Evolutionary conservation across 2,797 vertebrate genomes (phyloP), one percentile per base, ranked within the genome.

Genomic region (Myiothlypis coronata): DNA sequence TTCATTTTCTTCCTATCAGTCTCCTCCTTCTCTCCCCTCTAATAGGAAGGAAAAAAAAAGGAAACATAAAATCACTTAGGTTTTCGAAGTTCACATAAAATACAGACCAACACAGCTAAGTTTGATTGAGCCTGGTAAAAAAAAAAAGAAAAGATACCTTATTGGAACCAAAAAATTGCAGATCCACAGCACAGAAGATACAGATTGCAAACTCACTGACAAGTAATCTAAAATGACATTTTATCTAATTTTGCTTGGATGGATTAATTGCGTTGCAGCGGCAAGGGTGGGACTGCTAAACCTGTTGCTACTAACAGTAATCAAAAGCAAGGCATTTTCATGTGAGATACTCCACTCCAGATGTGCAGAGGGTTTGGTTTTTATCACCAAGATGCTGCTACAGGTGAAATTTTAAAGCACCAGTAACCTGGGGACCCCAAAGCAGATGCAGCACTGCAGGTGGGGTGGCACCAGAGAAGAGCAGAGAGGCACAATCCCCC

Each of bases 1-100:
- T 97, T 98, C 11, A 50, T 96, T 96, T 98, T 99, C 98, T 99
- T 99, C 93, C 90, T 98, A 34, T 98, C 97, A 63, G 77, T 88
- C 68, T 95, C 92, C 94, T 97, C 98, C 84, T 97, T 97, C 46
- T 94, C 91, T 78, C 97, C 96, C 43, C 94, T 97, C 99, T 99
- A 83, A 59, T 14, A 91, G 8, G 41, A 93, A 69, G 56, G 39
- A 21, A 23, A 43, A 22, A 49, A 55, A 39, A 9, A 61, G 12
- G 7, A 47, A 37, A 70, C 64, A 44, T 46, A 15, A 52, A 14
- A 60, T 81, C 47, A 89, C 8, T 46, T 49, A 64, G 18, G 11
- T 32, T 86, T 74, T 61, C 35, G 64, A 30, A 46, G 37, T 41
- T 70, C 18, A 39, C 21, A 39, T 23, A 65, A 80, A 78, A 17